Percentiles rank a stretch among this genome's conserved stretches.
These are phyloP conservation scores for Poeciliopsis occidentalis DNA, from an alignment of 2,113 vertebrate genomes.

Conservation along the genomic window DNA sequence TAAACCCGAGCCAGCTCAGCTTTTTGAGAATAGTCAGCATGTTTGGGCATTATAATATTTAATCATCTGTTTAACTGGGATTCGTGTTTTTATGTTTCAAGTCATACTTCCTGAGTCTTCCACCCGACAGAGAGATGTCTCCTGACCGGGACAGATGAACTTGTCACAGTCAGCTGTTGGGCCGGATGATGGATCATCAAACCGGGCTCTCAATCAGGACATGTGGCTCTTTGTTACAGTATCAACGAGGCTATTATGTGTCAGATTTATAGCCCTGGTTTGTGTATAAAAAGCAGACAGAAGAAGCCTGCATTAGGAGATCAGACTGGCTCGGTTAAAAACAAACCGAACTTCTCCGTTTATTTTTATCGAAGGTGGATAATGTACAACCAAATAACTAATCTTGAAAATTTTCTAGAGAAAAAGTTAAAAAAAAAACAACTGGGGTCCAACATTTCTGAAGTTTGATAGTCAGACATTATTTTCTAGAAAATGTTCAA, in stretches of 20 bases:
- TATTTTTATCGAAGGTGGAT: no score
- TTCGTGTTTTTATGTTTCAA: conserved; percentile 21
- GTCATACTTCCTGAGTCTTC: conserved; percentile 11
- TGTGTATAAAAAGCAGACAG: conserved; percentile 31
- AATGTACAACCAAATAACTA: no score
- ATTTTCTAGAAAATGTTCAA: no score
- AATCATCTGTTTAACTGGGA: conserved; percentile 37
- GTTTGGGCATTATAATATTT: conserved; percentile 23
- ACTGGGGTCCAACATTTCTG: no score
- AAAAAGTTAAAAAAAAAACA: no score
- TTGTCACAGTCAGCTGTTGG: conserved; percentile 71
- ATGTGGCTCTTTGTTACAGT: conserved; percentile 60
- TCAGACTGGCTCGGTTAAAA: not conserved
- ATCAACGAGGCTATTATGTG: conserved; percentile 34
- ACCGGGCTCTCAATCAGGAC: conserved; percentile 46
- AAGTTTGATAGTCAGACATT: no score
- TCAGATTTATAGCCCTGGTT: conserved; percentile 55
- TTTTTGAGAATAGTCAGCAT: conserved; percentile 22
- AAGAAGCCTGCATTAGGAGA: conserved; percentile 9
- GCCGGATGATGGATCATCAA: conserved; percentile 59
- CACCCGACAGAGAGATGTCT: conserved; percentile 19
- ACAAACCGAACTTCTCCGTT: no score
- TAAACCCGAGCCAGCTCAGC: conserved; percentile 6
- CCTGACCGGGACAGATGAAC: conserved; percentile 52
- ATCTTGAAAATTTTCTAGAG: no score